Evolutionary conservation across 1,140 invertebrate species (phyloP).

Genomic region (Cydia strobilella): DNA sequence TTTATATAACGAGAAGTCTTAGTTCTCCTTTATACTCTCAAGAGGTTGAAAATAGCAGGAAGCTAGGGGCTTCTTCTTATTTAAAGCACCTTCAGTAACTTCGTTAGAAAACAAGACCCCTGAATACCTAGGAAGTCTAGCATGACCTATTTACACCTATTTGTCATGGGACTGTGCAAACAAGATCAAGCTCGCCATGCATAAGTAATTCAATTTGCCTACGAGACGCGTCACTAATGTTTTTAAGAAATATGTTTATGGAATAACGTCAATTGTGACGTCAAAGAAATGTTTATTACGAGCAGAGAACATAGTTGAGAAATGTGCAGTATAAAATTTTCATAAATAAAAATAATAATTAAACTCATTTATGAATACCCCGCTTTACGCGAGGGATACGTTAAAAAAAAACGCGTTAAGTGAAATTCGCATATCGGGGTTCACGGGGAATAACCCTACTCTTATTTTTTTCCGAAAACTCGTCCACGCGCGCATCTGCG

Average conservation of each 20-base stretch:
- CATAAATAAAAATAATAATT: no score
- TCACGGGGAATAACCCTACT: no score
- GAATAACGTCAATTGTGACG: background rate
- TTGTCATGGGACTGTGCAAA: background rate
- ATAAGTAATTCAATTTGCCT: slow-evolving; percentile 27
- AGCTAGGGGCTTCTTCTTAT: background rate
- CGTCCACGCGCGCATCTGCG: no score
- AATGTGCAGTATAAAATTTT: no score
- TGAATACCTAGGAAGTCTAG: slow-evolving; percentile 12
- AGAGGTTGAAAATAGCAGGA: background rate
- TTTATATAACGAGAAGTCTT: no score
- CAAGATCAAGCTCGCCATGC: slow-evolving; percentile 18
- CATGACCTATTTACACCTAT: slow-evolving; percentile 24
- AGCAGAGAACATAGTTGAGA: background rate
- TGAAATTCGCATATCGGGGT: no score
- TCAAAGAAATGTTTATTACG: background rate
- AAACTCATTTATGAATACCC: no score
- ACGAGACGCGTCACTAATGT: background rate
- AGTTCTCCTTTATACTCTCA: background rate
- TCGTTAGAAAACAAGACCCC: background rate
- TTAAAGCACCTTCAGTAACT: background rate
- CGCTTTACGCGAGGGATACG: no score
- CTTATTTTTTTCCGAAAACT: no score
- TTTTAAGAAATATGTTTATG: background rate
- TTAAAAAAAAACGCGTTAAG: no score